Base-by-base conservation (phyloP, 2,888 invertebrate genomes). In the Cataglyphis livida region DNA sequence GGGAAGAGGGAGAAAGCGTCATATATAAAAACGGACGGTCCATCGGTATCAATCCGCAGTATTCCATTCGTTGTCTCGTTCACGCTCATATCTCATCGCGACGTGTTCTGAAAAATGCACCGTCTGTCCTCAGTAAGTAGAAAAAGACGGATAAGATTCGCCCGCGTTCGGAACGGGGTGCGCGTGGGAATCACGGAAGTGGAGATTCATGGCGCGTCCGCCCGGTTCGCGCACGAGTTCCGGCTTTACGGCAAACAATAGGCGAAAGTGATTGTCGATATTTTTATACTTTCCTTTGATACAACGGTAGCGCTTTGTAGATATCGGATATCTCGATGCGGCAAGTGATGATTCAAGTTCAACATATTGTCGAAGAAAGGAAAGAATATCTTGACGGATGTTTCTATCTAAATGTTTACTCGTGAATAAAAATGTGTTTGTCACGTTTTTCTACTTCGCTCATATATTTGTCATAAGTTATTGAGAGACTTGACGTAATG, bases 21-120 rank as follows among this genome's bases (percentile, higher is more conserved):
- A 86, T 83, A 90, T 93, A 94, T 93, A 94, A 93, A 91, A 93
- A 92, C 92, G 91, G 89, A 88, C 87, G 90, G 85, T 85, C 87
- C 87, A 92, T 90, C 87, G 88, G 84, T 86, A 78, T 84, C 81
- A 68, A 90, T 86, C 85, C 88, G 85, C 89, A 93, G 93, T 93
- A 89, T 90, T 84, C 74, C 88, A 92, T 92, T 86, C 89, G 86
- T 84, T 87, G 81, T 87, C 81, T 44, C 68, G 70, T 83, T 38
- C 81, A 86, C 79, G 79, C 76, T 83, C 83, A 54, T 51, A 79
- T 85, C 75, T 44, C 51, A 38, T 48, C 57, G 41, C 35, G 41
- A 79, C 61, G 21, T 65, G 38, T 65, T 81, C 21, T 18, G 76
- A 88, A 88, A 88, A 86, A 93, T 93, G 93, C 65, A 89, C 66